Percentiles rank a stretch among this genome's conserved stretches.
Conservation (phyloP, 2,113 vertebrate species). For the Lepidothrix coronata region DNA sequence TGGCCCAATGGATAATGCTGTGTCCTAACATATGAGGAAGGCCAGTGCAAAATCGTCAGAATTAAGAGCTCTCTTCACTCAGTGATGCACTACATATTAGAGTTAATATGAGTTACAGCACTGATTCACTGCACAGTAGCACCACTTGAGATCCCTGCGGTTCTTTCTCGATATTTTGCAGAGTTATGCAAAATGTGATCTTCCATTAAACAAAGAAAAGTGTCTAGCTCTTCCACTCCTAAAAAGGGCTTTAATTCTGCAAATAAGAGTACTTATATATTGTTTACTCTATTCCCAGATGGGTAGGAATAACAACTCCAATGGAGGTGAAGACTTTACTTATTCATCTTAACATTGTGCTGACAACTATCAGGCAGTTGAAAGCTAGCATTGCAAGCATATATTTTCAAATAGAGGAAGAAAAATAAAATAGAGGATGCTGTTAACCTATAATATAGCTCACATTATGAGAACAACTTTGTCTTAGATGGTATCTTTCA, state of each 20-base stretch:
- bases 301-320: neutral
- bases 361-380: neutral
- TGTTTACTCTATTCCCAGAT: neutral
- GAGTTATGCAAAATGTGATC: neutral
- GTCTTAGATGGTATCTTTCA: neutral
- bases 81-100: neutral
- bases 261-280: neutral
- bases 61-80: neutral
- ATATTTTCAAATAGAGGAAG: neutral
- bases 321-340: neutral
- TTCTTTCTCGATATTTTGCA: conserved; percentile 15
- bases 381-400: neutral
- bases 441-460: neutral
- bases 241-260: neutral
- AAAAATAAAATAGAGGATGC: neutral
- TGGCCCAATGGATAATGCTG: neutral
- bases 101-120: neutral
- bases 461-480: neutral
- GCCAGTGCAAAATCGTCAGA: neutral
- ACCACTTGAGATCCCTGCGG: neutral
- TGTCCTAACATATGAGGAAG: neutral
- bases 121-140: neutral
- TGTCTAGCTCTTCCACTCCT: neutral
- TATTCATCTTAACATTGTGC: neutral
- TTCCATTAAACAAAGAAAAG: neutral